These are phyloP conservation scores for Coendou prehensilis DNA, from an alignment of 2,797 vertebrate genomes.

Conservation along the genomic window DNA sequence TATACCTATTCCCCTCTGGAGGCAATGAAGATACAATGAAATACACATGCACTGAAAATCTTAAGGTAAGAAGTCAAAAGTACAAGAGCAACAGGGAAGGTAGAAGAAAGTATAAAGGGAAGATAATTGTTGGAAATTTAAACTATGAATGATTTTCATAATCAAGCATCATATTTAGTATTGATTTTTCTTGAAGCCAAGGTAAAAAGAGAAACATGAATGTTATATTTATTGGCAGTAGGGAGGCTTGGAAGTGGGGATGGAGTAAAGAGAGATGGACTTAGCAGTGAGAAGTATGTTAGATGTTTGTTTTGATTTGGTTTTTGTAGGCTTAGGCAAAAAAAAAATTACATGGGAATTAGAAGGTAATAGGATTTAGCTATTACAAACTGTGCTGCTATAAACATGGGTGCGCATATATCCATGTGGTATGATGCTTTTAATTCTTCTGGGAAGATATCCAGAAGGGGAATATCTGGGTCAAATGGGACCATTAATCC, in stretches of 20 bases:
- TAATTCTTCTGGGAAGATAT: neutral
- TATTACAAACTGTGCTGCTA: neutral
- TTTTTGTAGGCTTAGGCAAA: neutral
- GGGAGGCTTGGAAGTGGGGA: neutral
- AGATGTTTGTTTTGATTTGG: neutral
- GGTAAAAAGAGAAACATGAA: constrained; percentile 2
- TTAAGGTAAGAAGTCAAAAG: neutral
- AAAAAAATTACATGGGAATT: neutral
- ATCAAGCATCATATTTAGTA: neutral
- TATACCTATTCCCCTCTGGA: neutral
- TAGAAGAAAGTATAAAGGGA: neutral
- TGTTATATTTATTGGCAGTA: neutral
- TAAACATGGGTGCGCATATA: neutral
- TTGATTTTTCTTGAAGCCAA: constrained; percentile 28
- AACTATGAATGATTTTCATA: neutral
- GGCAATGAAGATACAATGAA: neutral
- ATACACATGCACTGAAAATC: neutral
- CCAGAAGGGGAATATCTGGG: neutral
- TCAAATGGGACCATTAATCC: neutral
- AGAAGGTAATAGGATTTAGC: neutral
- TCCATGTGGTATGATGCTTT: neutral
- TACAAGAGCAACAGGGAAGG: neutral
- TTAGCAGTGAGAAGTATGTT: neutral
- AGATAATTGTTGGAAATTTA: constrained; percentile 19
- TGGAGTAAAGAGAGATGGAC: neutral